phyloP scores from a whole-genome alignment of 2,888 invertebrate species.

The Podotricha telesiphe region DNA sequence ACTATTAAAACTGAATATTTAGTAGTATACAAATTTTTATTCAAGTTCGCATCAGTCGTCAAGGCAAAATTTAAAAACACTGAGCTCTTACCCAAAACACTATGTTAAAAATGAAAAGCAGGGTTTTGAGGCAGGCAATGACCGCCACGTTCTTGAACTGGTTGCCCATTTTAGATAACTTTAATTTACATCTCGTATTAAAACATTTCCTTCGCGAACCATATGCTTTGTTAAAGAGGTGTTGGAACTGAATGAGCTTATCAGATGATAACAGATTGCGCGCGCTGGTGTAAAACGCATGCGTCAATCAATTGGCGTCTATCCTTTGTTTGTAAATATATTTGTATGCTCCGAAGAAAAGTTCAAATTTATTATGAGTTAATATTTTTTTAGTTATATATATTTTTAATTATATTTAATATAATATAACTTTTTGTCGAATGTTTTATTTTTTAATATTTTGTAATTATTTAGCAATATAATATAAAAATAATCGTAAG shows the following conservation, averaged over 20 bases:
- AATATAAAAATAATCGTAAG: no score
- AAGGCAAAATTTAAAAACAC: background rate
- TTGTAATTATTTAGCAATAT: no score
- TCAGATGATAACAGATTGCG: conserved; percentile 41
- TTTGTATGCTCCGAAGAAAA: conserved; percentile 14
- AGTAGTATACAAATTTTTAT: no score
- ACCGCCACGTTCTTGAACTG: conserved; percentile 88
- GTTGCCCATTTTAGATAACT: conserved; percentile 83
- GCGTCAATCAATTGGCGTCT: conserved; percentile 65
- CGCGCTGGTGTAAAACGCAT: conserved; percentile 56
- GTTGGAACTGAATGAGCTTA: conserved; percentile 38
- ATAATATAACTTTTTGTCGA: no score
- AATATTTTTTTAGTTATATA: background rate
- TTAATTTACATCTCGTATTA: conserved; percentile 43
- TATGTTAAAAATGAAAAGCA: conserved; percentile 91
- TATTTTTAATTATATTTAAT: background rate
- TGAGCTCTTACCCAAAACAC: conserved; percentile 89
- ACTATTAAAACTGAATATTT: background rate
- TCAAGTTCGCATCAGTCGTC: background rate
- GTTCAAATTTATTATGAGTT: background rate
- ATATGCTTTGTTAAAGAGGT: conserved; percentile 40
- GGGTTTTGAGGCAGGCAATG: conserved; percentile 90
- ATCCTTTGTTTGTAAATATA: conserved; percentile 59
- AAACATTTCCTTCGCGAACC: conserved; percentile 34
- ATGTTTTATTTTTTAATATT: no score